Evolutionary conservation across 1,140 invertebrate genomes (phyloP), one percentile per base, ranked within the genome.

Genomic region (Drosophila varians): DNA sequence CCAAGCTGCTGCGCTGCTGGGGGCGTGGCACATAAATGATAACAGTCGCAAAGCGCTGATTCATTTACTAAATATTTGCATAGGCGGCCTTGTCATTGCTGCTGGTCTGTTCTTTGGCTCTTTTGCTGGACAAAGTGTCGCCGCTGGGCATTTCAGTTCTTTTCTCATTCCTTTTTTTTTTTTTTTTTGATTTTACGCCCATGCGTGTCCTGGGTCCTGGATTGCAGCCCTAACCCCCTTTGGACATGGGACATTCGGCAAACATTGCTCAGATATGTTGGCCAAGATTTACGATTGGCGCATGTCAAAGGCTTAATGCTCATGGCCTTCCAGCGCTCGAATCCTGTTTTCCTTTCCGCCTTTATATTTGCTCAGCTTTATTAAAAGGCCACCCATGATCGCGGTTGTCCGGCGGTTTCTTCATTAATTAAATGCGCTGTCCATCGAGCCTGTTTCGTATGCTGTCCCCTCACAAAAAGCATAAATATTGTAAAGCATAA

Each of bases 21-120:
- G 34, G 46, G 60, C 36, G 38, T 28, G 53, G 54, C 58, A 70
- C 79, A 89, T 80, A 89, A 89, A 84, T 90, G 78, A 87, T 90
- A 90, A 90, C 78, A 90, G 75, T 77, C 69, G 75, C 77, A 84
- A 90, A 88, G 70, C 88, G 88, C 88, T 90, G 88, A 90, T 90
- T 90, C 88, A 90, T 90, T 88, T 86, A 90, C 88, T 90, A 90
- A 90, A 90, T 90, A 90, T 90, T 90, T 90, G 79, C 88, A 88
- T 86, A 88, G 88, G 88, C 88, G 88, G 83, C 88, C 88, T 90
- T 90, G 87, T 90, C 87, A 83, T 86, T 72, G 77, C 64, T 84
- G 86, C 69, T 71, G 68, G 53, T 58, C 21, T 46, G 54, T 21
- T 42, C 49, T 45, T 53, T 47, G 53, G 11, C 46, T 51, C 72